Base-by-base conservation (phyloP, 2,888 invertebrate species). In the Lagria hirta region DNA sequence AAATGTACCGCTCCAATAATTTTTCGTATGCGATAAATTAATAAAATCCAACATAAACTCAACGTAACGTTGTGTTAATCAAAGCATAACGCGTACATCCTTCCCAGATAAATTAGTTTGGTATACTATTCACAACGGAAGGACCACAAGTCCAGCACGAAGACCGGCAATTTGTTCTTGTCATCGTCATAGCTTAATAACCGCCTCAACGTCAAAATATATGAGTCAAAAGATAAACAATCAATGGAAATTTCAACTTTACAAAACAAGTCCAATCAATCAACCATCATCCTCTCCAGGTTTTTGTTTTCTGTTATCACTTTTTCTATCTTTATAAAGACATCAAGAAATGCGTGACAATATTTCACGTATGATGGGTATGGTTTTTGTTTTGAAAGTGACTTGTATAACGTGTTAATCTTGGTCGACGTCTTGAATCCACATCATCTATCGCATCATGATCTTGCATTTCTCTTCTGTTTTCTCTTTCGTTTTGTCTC, bases 281-380 rank as follows among this genome's bases (percentile, higher is more conserved):
- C 61, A 59, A 52, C 51, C 49, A 49, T 51, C 50, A 43, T 51
- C 48, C 49, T 52, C 43, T 42, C 42, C 38, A 38, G 22, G 38
- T 38, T 38, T 38, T 38, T 38, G 21, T 8, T 22, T 12, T 2
- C 22, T 30, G 24, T 38, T 22, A 30, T 30, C 15, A 11, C 17
- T 43, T 38, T 24, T 33, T 29, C 2, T 5, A 1, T 23, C 30
- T 30, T 37, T 35, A 54, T 49, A 27, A 45, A 54, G 57, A 50
- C 54, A 49, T 57, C 50, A 52, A 52, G 46, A 49, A 43, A 46
- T 40, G 55, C 57, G 57, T 57, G 59, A 57, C 54, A 49, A 59
- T 61, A 61, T 59, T 59, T 55, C 56, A 57, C 51, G 58, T 61
- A 57, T 52, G 49, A 52, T 18, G 32, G n/a, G n/a, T n/a, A 17